Percentiles rank a stretch among this genome's conserved stretches.
phyloP scores from a whole-genome alignment of 2,113 vertebrate species.

The Siniperca knerii region DNA sequence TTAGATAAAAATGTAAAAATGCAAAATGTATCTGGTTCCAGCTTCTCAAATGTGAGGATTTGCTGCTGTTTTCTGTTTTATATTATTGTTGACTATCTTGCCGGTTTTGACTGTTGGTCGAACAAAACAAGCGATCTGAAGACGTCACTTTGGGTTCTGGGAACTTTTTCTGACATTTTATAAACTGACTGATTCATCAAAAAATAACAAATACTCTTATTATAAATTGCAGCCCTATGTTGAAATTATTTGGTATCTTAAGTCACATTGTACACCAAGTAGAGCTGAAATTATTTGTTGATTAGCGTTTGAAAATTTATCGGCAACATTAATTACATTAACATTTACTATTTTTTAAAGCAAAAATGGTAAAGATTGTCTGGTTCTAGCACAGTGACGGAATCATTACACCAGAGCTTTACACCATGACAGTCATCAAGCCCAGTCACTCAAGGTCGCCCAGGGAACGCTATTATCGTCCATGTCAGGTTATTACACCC shows the following conservation, averaged over 20 bases:
- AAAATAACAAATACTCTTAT: neutral
- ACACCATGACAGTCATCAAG: conserved; percentile 58
- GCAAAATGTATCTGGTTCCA: too few relatives aligned
- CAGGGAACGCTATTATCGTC: conserved; percentile 57
- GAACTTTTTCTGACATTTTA: neutral
- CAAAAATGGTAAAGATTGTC: neutral
- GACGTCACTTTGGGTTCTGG: neutral
- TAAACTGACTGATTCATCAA: neutral
- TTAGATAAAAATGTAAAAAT: too few relatives aligned
- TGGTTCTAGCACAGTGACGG: conserved; percentile 41
- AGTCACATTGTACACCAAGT: neutral
- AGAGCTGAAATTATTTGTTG: neutral
- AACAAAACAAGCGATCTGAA: neutral
- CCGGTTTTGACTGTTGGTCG: neutral
- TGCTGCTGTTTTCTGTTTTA: too few relatives aligned
- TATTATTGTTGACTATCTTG: neutral
- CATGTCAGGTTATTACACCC: conserved; percentile 70
- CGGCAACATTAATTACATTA: neutral
- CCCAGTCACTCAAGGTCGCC: conserved; percentile 62
- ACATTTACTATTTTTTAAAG: neutral
- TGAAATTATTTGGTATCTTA: neutral
- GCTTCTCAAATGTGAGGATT: too few relatives aligned
- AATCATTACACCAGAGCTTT: conserved; percentile 61
- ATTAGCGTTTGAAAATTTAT: neutral
- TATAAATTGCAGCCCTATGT: neutral